These are phyloP conservation scores for Entelurus aequoreus DNA, from an alignment of 2,113 vertebrate species.

Conservation along the genomic window DNA sequence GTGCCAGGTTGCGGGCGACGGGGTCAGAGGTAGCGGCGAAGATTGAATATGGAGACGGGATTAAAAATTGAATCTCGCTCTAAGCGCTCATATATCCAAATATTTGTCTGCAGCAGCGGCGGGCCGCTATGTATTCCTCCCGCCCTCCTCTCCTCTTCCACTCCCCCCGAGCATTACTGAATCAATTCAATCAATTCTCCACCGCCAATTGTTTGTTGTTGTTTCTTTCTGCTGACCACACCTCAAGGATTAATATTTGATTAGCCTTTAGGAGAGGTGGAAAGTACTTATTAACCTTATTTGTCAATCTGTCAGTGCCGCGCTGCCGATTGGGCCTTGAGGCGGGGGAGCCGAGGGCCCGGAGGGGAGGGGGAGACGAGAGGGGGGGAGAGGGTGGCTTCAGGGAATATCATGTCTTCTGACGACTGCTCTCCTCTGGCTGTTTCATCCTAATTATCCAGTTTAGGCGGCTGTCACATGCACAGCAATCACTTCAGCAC, in stretches of 20 bases:
- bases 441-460: slow-evolving; percentile 69
- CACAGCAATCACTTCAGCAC: slow-evolving; percentile 49
- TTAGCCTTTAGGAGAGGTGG: slow-evolving; percentile 93
- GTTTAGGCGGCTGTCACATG: slow-evolving; percentile 57
- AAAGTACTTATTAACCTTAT: slow-evolving; percentile 96
- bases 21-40: slow-evolving; percentile 5
- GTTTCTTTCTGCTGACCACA: slow-evolving; percentile 92
- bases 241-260: slow-evolving; percentile 98
- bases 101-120: slow-evolving; percentile 49
- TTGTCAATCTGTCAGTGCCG: slow-evolving; percentile 89
- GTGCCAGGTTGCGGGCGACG: not conserved
- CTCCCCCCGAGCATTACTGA: slow-evolving; percentile 74
- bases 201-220: slow-evolving; percentile 87
- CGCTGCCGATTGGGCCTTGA: slow-evolving; percentile 72
- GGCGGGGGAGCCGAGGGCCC: slow-evolving; percentile 46
- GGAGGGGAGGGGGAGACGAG: slow-evolving; percentile 19
- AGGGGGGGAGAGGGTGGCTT: slow-evolving; percentile 35
- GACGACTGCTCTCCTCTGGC: slow-evolving; percentile 56
- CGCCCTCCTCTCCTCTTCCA: too few relatives aligned
- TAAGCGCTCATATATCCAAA: slow-evolving; percentile 60
- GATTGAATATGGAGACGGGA: slow-evolving; percentile 32
- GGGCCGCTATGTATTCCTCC: slow-evolving; percentile 54
- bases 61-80: slow-evolving; percentile 62
- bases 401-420: slow-evolving; percentile 63
- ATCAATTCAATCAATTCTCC: slow-evolving; percentile 89